A percentile compares a stretch with the other conserved stretches of the same genome.
phyloP scores from a whole-genome alignment of 2,113 vertebrate species.

The Ramphastos sulfuratus region DNA sequence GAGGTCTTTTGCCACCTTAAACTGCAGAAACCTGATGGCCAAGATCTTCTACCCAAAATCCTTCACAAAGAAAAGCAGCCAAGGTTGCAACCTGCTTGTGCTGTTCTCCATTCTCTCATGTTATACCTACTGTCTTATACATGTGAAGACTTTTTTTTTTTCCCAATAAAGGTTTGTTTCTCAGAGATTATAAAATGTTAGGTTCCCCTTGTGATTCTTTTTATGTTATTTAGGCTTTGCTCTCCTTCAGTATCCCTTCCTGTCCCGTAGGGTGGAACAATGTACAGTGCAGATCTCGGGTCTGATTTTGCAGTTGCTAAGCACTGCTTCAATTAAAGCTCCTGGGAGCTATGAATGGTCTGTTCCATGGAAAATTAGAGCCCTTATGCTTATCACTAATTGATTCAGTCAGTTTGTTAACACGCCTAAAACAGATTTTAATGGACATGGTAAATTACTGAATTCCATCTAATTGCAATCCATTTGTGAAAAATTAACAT shows the following conservation, averaged over 20 bases:
- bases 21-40: background rate
- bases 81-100: background rate
- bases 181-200: background rate
- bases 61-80: background rate
- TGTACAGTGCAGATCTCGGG: background rate
- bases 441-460: background rate
- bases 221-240: background rate
- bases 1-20: background rate
- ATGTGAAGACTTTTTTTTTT: background rate
- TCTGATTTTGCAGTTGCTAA: background rate
- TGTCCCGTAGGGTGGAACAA: background rate
- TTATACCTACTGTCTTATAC: background rate
- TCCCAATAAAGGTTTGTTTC: background rate
- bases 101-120: background rate
- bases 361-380: background rate
- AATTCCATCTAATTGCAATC: background rate
- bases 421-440: background rate
- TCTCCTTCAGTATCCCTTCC: background rate
- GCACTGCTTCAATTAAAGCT: background rate
- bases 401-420: background rate
- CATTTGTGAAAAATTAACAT: background rate
- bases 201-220: background rate
- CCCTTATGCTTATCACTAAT: background rate
- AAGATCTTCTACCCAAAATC: background rate
- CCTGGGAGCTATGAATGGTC: background rate